A percentile compares a stretch with the other conserved stretches of the same genome.
These are phyloP conservation scores for Megaptera novaeangliae DNA, from an alignment of 2,113 vertebrate species.

Conservation along the genomic window DNA sequence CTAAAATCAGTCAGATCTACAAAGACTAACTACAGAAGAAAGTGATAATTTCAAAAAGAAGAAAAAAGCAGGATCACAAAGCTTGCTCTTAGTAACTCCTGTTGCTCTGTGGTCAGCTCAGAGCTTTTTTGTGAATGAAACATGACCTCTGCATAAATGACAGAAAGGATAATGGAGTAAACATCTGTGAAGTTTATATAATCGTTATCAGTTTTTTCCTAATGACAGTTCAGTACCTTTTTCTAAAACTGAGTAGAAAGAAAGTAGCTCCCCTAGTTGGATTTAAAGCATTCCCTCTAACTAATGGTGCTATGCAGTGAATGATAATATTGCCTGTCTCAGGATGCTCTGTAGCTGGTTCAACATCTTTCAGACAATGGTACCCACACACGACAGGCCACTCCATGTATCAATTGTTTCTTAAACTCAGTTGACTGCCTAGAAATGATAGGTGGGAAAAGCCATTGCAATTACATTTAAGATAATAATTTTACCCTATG, in stretches of 20 bases:
- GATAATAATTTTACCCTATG: neutral
- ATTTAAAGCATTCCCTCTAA: neutral
- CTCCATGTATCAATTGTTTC: neutral
- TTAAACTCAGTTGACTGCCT: neutral
- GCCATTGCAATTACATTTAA: neutral
- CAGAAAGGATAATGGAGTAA: neutral
- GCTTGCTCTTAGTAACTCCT: neutral
- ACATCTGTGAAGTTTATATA: neutral
- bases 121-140: neutral
- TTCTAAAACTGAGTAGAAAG: neutral
- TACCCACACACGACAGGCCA: neutral
- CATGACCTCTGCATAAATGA: neutral
- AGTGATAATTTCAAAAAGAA: neutral
- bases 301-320: neutral
- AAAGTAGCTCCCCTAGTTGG: neutral
- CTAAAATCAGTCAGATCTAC: neutral
- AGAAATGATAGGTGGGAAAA: neutral
- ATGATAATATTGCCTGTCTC: neutral
- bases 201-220: neutral
- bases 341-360: neutral
- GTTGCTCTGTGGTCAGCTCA: neutral
- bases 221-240: neutral
- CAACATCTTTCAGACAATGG: neutral
- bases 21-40: neutral
- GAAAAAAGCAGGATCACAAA: neutral